Evolutionary conservation across 2,113 vertebrate species (phyloP), one percentile per base, ranked within the genome.

Genomic region (Callionymus lyra): DNA sequence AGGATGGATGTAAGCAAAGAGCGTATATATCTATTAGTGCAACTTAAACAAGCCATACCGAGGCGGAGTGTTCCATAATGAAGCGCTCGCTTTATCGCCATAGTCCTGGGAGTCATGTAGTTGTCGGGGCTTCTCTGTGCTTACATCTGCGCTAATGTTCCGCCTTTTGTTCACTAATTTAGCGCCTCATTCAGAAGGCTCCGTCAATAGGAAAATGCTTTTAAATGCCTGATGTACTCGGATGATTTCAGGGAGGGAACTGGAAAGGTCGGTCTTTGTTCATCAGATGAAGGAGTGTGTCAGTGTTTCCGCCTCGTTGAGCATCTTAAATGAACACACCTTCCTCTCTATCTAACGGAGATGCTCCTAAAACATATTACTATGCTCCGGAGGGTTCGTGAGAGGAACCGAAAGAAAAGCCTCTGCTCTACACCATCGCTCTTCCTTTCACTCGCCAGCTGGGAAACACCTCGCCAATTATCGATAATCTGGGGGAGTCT

Each of bases 281-380:
- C 16, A 12, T 38, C 14, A 50, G 50, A 51, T 53, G 46, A 47
- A 44, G 39, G 21, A 4, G 21, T 58, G 53, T 52, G 55, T 45
- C 53, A 33, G 16, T 42, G 11, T 56, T 69, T 65, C 58, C 58
- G 56, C 10, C 53, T 74, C 34, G 41, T 53, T 57, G 44, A 53
- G 38, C 34, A 2, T 18, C 37, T 38, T 32, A 21, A 49, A 16
- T 59, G 41, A 50, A 56, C 42, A 56, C 18, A 45, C 31, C 16
- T 37, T 12, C 2, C 40, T 37, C 42, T 57, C 55, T 8, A 27
- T 4, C 21, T 27, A 27, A 27, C 21, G 21, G 4, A 27, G 21
- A 27, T 8, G 8, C 21, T 27, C 21, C 21, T 4, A 27, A 27
- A 4, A 27, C 4, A 4, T 5, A 5, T 27, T 27, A 27, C 4